Percentiles rank a stretch among this genome's conserved stretches.
These are phyloP conservation scores for Melangyna quadrimaculata DNA, from an alignment of 2,888 invertebrate genomes.

Conservation along the genomic window DNA sequence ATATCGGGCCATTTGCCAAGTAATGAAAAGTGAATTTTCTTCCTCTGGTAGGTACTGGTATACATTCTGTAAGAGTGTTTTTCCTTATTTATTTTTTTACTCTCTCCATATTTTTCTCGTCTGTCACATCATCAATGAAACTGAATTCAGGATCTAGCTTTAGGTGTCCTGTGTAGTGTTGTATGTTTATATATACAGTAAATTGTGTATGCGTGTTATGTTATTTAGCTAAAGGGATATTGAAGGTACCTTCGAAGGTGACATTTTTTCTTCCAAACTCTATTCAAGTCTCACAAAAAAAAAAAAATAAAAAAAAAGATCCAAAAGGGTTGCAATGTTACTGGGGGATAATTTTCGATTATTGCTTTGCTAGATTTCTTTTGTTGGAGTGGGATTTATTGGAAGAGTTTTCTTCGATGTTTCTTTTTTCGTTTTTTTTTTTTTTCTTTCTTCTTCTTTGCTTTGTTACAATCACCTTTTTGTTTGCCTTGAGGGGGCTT, in stretches of 20 bases:
- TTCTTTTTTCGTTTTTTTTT: conserved; percentile 36
- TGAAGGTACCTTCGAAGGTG: conserved; percentile 24
- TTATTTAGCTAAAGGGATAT: conserved; percentile 58
- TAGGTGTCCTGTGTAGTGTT: conserved; percentile 9
- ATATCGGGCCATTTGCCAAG: conserved; percentile 72
- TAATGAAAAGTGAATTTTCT: conserved; percentile 72
- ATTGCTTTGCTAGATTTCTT: conserved; percentile 63
- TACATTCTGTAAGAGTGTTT: conserved; percentile 39
- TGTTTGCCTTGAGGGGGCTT: conserved; percentile 61
- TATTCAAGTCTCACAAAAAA: conserved; percentile 2
- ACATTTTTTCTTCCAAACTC: conserved; percentile 27
- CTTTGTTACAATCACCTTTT: conserved; percentile 67
- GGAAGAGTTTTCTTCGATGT: conserved; percentile 39
- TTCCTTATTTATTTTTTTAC: conserved; percentile 48
- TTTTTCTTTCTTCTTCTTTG: conserved; percentile 37
- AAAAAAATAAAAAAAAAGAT: conserved; percentile 6
- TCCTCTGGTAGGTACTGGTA: conserved; percentile 43
- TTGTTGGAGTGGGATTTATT: conserved; percentile 66
- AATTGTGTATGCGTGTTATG: conserved; percentile 51
- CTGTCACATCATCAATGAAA: conserved; percentile 4
- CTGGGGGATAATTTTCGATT: conserved; percentile 69
- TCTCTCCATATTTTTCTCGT: background rate
- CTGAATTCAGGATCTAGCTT: conserved; percentile 7
- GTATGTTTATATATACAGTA: background rate
- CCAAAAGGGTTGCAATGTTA: conserved; percentile 61